A percentile compares a stretch with the other conserved stretches of the same genome.
Conservation (phyloP, 2,888 invertebrate genomes). For the Hirtodrosophila alboralis region DNA sequence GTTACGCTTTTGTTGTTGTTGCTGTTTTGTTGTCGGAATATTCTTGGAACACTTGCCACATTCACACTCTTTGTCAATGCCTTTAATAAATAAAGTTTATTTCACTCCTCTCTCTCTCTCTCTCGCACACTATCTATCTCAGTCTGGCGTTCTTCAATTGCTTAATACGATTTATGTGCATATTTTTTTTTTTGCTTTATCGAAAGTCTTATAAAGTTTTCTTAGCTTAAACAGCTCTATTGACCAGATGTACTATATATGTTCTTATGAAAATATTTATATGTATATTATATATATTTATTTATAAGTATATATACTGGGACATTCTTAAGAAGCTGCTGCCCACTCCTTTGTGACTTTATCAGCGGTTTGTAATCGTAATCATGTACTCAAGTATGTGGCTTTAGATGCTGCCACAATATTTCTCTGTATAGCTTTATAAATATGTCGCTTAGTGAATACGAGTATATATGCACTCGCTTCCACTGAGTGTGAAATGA, state of each 20-base stretch:
- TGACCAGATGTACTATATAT: conserved; percentile 16
- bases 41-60: conserved; percentile 66
- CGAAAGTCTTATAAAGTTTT: conserved; percentile 3
- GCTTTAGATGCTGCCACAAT: conserved; percentile 12
- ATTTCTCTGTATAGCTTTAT: conserved; percentile 2
- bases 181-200: conserved; percentile 4
- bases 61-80: conserved; percentile 55
- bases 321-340: conserved; percentile 17
- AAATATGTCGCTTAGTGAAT: conserved; percentile 2
- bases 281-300: neutral
- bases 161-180: conserved; percentile 37
- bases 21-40: conserved; percentile 31
- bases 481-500: conserved; percentile 7
- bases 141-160: conserved; percentile 31
- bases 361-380: conserved; percentile 47
- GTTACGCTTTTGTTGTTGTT: conserved; percentile 51
- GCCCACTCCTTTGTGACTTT: conserved; percentile 47
- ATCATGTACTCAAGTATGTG: conserved; percentile 23
- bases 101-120: conserved; percentile 21
- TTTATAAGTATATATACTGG: conserved; percentile 3
- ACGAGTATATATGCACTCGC: conserved; percentile 10
- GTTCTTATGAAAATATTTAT: conserved; percentile 1
- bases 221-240: conserved; percentile 31
- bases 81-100: too few relatives aligned
- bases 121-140: conserved; percentile 14